Percentiles rank a stretch among this genome's conserved stretches.
phyloP scores from a whole-genome alignment of 2,888 invertebrate genomes.

The Acholoe squamosa region DNA sequence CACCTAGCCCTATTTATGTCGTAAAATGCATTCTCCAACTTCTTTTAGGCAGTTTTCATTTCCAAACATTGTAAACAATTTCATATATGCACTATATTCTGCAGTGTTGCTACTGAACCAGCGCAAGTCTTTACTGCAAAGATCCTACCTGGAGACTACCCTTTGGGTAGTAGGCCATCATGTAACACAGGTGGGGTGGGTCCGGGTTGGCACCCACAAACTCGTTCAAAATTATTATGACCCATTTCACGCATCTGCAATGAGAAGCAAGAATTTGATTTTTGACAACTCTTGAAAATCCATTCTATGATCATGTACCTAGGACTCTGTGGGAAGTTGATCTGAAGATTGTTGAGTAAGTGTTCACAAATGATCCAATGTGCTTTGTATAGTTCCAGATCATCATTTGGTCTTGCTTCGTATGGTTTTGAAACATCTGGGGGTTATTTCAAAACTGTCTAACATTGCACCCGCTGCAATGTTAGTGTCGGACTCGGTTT shows the following conservation, averaged over 20 bases:
- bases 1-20: background rate
- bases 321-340: background rate
- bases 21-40: background rate
- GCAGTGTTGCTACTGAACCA: too few species aligned
- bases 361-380: too few species aligned
- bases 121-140: too few species aligned
- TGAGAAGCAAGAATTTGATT: background rate
- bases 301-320: background rate
- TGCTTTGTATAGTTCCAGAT: too few species aligned
- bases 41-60: background rate
- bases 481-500: too few species aligned
- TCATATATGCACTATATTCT: too few species aligned
- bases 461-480: too few species aligned
- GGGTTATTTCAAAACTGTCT: too few species aligned
- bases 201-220: constrained; percentile 94
- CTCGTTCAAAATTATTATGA: constrained; percentile 92
- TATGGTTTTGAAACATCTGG: too few species aligned
- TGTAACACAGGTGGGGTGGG: constrained; percentile 89
- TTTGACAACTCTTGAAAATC: background rate
- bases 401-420: too few species aligned
- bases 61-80: too few species aligned
- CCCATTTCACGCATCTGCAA: constrained; percentile 91
- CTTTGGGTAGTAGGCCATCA: constrained; percentile 84
- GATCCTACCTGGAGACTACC: constrained; percentile 37
- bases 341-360: too few species aligned